These are phyloP conservation scores for Eurystomus gularis DNA, from an alignment of 2,113 vertebrate genomes.

Conservation along the genomic window DNA sequence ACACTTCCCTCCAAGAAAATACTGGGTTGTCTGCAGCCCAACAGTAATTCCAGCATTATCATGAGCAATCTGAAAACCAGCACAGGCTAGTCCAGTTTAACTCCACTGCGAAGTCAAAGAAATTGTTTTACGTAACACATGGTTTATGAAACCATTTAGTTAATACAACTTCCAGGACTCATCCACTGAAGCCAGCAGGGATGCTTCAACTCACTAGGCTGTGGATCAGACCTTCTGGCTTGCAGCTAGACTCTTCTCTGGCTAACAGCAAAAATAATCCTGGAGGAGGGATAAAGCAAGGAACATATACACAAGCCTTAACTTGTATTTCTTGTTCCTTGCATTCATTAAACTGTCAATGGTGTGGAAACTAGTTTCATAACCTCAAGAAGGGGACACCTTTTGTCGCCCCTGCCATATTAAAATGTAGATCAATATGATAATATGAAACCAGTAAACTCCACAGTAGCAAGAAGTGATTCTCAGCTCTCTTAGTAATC, in stretches of 20 bases:
- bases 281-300: neutral
- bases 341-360: neutral
- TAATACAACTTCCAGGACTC: neutral
- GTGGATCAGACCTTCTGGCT: neutral
- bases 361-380: neutral
- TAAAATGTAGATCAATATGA: slow-evolving; percentile 10
- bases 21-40: neutral
- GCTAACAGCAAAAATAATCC: neutral
- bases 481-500: neutral
- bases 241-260: neutral
- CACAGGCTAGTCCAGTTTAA: neutral
- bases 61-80: neutral
- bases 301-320: neutral
- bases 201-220: neutral
- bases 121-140: neutral
- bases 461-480: neutral
- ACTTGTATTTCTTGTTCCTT: neutral
- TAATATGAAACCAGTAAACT: neutral
- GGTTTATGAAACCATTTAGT: neutral
- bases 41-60: neutral
- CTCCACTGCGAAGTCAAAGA: neutral
- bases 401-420: neutral
- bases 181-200: neutral
- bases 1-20: neutral
- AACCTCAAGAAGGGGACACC: neutral